phyloP scores from a whole-genome alignment of 2,113 vertebrate genomes.

The Microcebus murinus region DNA sequence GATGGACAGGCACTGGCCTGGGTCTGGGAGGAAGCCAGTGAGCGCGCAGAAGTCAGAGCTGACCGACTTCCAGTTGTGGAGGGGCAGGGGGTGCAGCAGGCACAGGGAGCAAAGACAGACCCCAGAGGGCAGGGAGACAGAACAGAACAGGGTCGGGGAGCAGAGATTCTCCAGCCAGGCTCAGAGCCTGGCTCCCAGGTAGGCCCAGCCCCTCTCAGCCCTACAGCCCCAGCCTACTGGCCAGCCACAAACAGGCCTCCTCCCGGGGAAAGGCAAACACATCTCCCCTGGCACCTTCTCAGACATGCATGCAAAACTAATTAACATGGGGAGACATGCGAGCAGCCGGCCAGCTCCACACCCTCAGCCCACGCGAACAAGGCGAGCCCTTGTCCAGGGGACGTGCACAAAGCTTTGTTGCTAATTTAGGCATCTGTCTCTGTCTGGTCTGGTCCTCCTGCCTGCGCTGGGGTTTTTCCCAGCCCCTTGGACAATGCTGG shows the following conservation, averaged over 20 bases:
- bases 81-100: not conserved
- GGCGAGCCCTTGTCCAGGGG: slow-evolving; percentile 89
- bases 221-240: not conserved
- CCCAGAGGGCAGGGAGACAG: not conserved
- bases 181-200: slow-evolving; percentile 42
- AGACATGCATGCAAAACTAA: slow-evolving; percentile 93
- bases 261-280: slow-evolving; percentile 85
- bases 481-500: slow-evolving; percentile 91
- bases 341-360: slow-evolving; percentile 88
- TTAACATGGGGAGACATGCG: slow-evolving; percentile 90
- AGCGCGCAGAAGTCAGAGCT: slow-evolving; percentile 49
- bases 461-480: slow-evolving; percentile 86
- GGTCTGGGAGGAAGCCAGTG: slow-evolving; percentile 73
- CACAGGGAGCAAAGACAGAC: not conserved
- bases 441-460: slow-evolving; percentile 91
- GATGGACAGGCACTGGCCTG: slow-evolving; percentile 72
- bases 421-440: slow-evolving; percentile 97
- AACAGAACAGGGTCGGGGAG: not conserved
- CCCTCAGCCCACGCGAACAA: slow-evolving; percentile 89
- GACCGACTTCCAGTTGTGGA: slow-evolving; percentile 22
- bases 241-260: slow-evolving; percentile 80
- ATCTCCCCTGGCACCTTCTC: slow-evolving; percentile 89
- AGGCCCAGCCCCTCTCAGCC: not conserved
- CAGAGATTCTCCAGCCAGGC: not conserved
- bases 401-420: slow-evolving; percentile 91